A percentile compares a stretch with the other conserved stretches of the same genome.
These are phyloP conservation scores for Zenarchopterus dispar DNA, from an alignment of 2,797 vertebrate genomes.

Conservation along the genomic window DNA sequence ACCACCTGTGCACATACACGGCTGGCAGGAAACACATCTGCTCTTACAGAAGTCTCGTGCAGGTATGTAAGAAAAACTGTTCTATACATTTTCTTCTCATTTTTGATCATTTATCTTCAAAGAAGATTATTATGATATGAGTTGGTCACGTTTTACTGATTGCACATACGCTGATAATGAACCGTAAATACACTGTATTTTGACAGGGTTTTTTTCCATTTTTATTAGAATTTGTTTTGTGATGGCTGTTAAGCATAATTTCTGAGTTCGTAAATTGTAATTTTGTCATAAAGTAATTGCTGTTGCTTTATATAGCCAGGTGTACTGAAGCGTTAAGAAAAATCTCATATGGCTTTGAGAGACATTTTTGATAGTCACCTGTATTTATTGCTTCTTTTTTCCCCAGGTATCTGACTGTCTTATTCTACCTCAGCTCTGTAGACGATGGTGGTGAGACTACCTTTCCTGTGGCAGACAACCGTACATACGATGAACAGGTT, in stretches of 20 bases:
- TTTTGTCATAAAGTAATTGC: no score
- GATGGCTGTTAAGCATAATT: no score
- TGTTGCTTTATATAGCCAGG: no score
- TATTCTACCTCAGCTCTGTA: conserved; percentile 92
- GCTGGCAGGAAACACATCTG: conserved; percentile 86
- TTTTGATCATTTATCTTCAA: no score
- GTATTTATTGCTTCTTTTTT: conserved; percentile 9
- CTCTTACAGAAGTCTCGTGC: conserved; percentile 76
- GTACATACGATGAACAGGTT: conserved; percentile 94
- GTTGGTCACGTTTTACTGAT: no score
- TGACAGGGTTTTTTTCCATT: no score
- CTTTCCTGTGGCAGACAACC: conserved; percentile 96
- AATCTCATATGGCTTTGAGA: not conserved
- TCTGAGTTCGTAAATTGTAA: no score
- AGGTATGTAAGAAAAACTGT: conserved; percentile 52
- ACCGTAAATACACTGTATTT: no score
- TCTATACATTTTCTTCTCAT: not conserved
- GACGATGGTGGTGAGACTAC: conserved; percentile 92
- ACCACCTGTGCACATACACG: conserved; percentile 92
- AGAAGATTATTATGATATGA: no score
- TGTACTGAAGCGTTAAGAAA: no score
- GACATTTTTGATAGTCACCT: not conserved
- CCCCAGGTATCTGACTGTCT: conserved; percentile 90
- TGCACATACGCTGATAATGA: no score
- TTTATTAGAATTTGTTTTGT: no score